Evolutionary conservation across 2,888 invertebrate species (phyloP).

Genomic region (Standfussiana lucernea): DNA sequence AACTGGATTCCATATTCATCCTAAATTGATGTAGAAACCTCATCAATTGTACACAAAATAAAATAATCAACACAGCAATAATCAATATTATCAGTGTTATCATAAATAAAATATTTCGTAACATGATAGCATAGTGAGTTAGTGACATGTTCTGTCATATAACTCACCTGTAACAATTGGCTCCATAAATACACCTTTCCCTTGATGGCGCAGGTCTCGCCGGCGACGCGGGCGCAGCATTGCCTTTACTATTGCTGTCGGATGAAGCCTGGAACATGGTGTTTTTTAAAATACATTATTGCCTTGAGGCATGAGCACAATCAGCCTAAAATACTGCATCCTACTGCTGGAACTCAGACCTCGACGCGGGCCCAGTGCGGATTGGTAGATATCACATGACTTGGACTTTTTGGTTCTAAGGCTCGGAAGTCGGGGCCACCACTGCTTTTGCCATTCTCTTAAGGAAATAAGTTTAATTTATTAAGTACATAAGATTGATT

Average conservation of each 20-base stretch:
- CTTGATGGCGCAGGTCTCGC: conserved; percentile 67
- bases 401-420: background rate
- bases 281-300: background rate
- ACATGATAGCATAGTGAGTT: background rate
- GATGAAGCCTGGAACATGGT: conserved; percentile 54
- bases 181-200: conserved; percentile 92
- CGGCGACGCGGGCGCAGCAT: conserved; percentile 37
- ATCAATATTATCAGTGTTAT: background rate
- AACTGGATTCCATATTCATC: background rate
- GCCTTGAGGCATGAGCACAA: background rate
- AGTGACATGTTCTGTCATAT: background rate
- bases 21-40: too few relatives aligned
- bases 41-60: too few relatives aligned
- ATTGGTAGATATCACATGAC: background rate
- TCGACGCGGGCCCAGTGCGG: background rate
- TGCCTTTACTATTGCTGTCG: conserved; percentile 35
- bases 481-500: too few relatives aligned
- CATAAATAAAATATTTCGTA: background rate
- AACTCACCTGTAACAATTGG: conserved; percentile 91
- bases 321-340: background rate
- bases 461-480: background rate
- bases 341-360: background rate
- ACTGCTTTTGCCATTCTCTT: background rate
- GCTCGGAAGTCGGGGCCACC: background rate
- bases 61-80: too few relatives aligned